A percentile compares a stretch with the other conserved stretches of the same genome.
Evolutionary conservation across 30 jellyfish, hydroid and myxozoan genomes (phyloP).

Genomic region (Pseudorhiza aurosa): DNA sequence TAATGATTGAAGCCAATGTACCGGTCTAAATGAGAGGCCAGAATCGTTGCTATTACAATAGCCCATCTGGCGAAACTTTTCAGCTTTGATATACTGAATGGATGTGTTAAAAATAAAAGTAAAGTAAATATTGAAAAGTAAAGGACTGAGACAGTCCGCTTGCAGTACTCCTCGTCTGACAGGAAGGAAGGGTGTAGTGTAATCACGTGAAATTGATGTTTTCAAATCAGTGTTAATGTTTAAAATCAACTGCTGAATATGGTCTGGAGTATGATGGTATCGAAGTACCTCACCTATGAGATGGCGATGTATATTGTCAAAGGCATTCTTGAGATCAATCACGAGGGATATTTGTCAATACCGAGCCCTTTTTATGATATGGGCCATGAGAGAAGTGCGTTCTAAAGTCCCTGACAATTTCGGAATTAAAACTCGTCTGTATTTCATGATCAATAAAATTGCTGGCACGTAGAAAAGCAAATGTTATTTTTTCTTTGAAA

Average conservation of each 20-base stretch:
- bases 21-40: not conserved
- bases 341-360: conserved; percentile 2
- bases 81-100: conserved; percentile 10
- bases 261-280: conserved; percentile 12
- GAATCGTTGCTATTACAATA: not conserved
- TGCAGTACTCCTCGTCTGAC: conserved; percentile 14
- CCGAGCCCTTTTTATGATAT: conserved; percentile 14
- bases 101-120: too few species aligned
- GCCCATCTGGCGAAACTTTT: conserved; percentile 20
- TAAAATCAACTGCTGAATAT: not conserved
- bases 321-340: conserved; percentile 19
- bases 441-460: conserved; percentile 15
- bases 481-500: too few species aligned
- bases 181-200: not conserved
- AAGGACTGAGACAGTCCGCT: conserved; percentile 41
- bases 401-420: conserved; percentile 23
- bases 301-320: not conserved
- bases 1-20: conserved; percentile 32
- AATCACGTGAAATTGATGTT: conserved; percentile 8
- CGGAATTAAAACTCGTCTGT: conserved; percentile 6
- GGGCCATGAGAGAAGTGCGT: conserved; percentile 32
- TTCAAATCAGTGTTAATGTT: not conserved
- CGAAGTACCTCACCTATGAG: not conserved
- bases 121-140: conserved; percentile 19
- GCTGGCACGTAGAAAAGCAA: not conserved